These are phyloP conservation scores for Cryptotermes secundus DNA, from an alignment of 1,140 invertebrate species.

Conservation along the genomic window DNA sequence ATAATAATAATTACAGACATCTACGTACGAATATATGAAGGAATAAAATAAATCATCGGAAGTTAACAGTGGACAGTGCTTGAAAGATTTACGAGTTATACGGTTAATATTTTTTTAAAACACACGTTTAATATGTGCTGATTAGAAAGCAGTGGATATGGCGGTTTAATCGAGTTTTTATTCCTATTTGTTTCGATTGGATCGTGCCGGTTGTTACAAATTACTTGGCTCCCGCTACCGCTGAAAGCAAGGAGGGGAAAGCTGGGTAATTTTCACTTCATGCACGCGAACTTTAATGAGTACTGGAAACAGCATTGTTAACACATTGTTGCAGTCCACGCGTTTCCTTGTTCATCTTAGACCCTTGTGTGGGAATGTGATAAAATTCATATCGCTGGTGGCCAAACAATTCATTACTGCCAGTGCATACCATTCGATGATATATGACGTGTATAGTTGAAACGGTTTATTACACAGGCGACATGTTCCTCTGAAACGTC, in stretches of 20 bases:
- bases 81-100: background rate
- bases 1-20: too few species aligned
- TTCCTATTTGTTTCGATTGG: background rate
- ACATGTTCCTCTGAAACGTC: too few species aligned
- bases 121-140: background rate
- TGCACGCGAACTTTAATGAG: background rate
- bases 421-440: too few species aligned
- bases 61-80: background rate
- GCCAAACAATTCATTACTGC: too few species aligned
- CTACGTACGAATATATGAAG: too few species aligned
- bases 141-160: too few species aligned
- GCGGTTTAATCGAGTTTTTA: background rate
- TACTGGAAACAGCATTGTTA: background rate
- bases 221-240: background rate
- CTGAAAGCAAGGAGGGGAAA: background rate
- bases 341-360: too few species aligned
- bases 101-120: background rate
- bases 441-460: too few species aligned
- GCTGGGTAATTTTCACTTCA: background rate
- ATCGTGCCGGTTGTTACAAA: background rate
- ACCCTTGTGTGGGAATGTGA: too few species aligned
- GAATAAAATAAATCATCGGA: too few species aligned
- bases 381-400: too few species aligned
- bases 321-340: background rate
- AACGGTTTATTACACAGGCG: too few species aligned